Base-by-base conservation (phyloP, 2,113 vertebrate species). In the Siniperca knerii region DNA sequence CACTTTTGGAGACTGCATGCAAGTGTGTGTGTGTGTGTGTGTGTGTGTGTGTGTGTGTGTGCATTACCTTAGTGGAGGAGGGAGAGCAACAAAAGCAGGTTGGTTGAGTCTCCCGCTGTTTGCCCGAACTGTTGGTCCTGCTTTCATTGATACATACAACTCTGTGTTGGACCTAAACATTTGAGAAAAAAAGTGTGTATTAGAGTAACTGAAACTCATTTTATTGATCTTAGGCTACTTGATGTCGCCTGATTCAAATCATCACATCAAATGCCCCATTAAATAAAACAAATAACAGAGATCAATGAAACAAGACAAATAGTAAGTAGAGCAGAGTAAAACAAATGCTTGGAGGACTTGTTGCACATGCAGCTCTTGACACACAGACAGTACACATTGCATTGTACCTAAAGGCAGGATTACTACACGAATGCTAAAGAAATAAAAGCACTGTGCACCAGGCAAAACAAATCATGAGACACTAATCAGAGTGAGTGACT, bases 61-160 rank as follows among this genome's bases (percentile, higher is more conserved):
- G 0, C 1, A 12, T 80, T 82, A 95, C 95, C 95, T 93, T 10
- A 96, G 58, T 29, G 95, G 95, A 74, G 95, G 95, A 62, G 77
- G 88, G 4, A 95, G 91, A 40, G 84, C 94, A 20, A 89, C 92
- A 62, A 23, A 92, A 50, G 90, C 55, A 6, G 95, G 94, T 0
- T 75, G 87, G 90, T 96, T 96, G 66, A 95, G 80, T 79, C 35
- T 82, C 23, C 90, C 81, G 0, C 37, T 94, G 84, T 92, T 94
- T 23, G n/a, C 46, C 10, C 94, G 89, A 23, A 92, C 7, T 0
- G 55, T 64, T 6, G 93, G 93, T 20, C 20, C 74, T 11, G 93
- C 85, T 23, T 93, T 88, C 54, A 95, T 25, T 1, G 79, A 77
- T 0, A 95, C 86, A 29, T 90, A 86, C n/a, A 94, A 57, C 2